These are phyloP conservation scores for Nomada goodeniana DNA, from an alignment of 2,888 invertebrate genomes.

Conservation along the genomic window DNA sequence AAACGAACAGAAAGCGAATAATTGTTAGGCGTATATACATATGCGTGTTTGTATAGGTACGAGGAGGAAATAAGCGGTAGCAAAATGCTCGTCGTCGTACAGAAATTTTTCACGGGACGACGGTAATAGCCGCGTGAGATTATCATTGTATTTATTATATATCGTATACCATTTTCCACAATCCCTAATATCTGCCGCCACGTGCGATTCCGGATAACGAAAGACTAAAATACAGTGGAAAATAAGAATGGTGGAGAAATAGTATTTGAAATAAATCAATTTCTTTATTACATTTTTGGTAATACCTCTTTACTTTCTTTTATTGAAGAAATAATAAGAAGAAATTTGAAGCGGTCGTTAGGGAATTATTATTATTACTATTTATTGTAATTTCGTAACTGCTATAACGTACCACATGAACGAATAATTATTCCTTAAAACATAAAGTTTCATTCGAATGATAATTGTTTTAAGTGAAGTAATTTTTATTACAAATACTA, in stretches of 20 bases:
- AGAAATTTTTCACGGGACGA: background rate
- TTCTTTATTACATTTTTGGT: background rate
- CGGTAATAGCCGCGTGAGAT: constrained; percentile 43
- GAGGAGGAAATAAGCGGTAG: constrained; percentile 11
- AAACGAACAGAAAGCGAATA: constrained; percentile 31
- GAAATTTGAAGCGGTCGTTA: background rate
- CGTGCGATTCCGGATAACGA: constrained; percentile 16
- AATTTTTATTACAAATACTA: constrained; percentile 36
- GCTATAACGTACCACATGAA: background rate
- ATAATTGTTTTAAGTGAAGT: background rate
- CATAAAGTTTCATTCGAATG: background rate
- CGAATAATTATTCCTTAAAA: background rate
- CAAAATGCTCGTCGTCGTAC: background rate
- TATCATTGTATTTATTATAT: constrained; percentile 62
- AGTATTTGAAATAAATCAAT: constrained; percentile 35
- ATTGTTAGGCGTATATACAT: constrained; percentile 40
- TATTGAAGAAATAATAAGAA: background rate
- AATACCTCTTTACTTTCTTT: background rate
- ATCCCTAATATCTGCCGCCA: constrained; percentile 37
- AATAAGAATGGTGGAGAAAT: constrained; percentile 9
- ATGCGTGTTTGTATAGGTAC: constrained; percentile 60
- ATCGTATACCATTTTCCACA: constrained; percentile 38
- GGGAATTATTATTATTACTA: background rate
- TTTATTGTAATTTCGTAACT: background rate
- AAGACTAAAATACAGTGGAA: constrained; percentile 24